Percentiles rank a stretch among this genome's conserved stretches.
These are phyloP conservation scores for Cephalopholis sonnerati DNA, from an alignment of 2,113 vertebrate species.

Conservation along the genomic window DNA sequence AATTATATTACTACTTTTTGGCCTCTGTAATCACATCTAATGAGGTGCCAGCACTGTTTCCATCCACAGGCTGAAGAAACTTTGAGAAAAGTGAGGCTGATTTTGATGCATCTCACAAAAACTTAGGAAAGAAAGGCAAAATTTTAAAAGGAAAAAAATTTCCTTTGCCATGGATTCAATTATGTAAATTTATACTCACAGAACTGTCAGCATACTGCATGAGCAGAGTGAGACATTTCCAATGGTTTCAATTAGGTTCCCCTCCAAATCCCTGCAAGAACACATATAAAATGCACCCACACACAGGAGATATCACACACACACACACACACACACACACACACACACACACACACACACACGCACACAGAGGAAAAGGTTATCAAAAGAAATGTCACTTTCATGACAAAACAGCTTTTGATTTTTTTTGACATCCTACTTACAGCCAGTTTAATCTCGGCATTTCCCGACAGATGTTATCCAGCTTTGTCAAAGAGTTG, in stretches of 20 bases:
- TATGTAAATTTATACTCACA: slow-evolving; percentile 87
- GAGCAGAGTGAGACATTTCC: slow-evolving; percentile 91
- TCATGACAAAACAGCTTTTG: background rate
- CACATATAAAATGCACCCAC: slow-evolving; percentile 17
- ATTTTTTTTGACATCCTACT: slow-evolving; percentile 75
- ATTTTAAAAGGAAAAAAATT: slow-evolving; percentile 14
- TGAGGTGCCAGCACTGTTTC: background rate
- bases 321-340: background rate
- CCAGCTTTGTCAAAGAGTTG: slow-evolving; percentile 89
- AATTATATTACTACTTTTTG: background rate
- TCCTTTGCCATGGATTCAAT: background rate
- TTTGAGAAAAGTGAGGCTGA: slow-evolving; percentile 11
- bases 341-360: background rate
- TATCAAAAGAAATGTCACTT: slow-evolving; percentile 18
- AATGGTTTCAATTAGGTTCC: slow-evolving; percentile 91
- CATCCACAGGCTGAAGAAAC: background rate
- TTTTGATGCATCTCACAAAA: slow-evolving; percentile 11
- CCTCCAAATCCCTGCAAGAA: slow-evolving; percentile 92
- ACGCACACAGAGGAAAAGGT: background rate
- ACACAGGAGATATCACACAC: background rate
- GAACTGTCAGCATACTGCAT: slow-evolving; percentile 92
- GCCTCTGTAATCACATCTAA: slow-evolving; percentile 16
- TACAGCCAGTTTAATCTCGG: slow-evolving; percentile 94
- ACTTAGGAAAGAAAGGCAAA: slow-evolving; percentile 6
- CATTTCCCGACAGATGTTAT: slow-evolving; percentile 92